Evolutionary conservation across 2,113 vertebrate species (phyloP), one percentile per base, ranked within the genome.

Genomic region (Ochotona princeps): DNA sequence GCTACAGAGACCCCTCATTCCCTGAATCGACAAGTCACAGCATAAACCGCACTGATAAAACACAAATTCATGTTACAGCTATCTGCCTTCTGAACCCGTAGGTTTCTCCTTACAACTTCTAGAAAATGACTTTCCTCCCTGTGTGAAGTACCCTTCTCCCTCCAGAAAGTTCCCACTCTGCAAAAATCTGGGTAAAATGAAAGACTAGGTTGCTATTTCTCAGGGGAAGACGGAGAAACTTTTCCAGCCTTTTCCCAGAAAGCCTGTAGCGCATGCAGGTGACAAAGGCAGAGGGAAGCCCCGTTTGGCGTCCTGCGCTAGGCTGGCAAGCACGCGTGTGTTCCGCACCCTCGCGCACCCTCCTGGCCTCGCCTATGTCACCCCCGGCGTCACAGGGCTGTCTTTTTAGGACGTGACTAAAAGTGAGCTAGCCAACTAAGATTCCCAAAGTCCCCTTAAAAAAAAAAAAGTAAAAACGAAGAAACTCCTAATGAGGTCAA

Each of bases 401-500:
- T 47, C 25, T 21, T 30, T 30, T 60, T 83, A 63, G 91, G 49
- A 54, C n/a, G n/a, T 5, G 38, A 30, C 13, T 82, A 28, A 51
- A 61, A 54, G 21, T 47, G 20, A 60, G 51, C 20, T 32, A 30
- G 25, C 67, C 89, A 72, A 35, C 15, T 35, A 60, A 69, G 66
- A 75, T 54, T 30, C 69, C 79, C 23, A 89, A 76, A 76, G 85
- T 73, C 70, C 67, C 81, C 14, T 20, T 2, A 57, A 57, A 57
- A 57, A 57, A 15, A 32, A 87, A 69, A n/a, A 44, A 57, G 12
- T 30, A 87, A 69, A n/a, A 44, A 60, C 13, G 51, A 1, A 83
- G 32, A 87, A 92, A 93, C 87, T 67, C n/a, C 67, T 74, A 91
- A 91, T 13, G 49, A 80, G 78, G 84, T 89, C 60, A 63, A 83